A percentile compares a stretch with the other conserved stretches of the same genome.
phyloP scores from a whole-genome alignment of 2,888 invertebrate species.

The Shargacucullia verbasci region DNA sequence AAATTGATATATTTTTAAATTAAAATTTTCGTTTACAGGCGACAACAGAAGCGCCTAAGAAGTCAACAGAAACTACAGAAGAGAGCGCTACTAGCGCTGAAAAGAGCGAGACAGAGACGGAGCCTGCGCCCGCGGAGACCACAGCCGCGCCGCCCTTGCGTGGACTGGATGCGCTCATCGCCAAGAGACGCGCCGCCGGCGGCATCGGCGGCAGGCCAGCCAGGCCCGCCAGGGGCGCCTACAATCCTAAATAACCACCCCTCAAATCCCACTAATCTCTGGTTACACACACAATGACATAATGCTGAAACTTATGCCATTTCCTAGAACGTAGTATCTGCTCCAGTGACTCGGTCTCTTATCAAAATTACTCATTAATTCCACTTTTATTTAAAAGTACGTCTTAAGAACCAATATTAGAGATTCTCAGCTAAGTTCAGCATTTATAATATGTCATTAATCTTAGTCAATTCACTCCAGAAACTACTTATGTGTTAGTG shows the following conservation, averaged over 20 bases:
- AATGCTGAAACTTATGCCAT: slow-evolving; percentile 57
- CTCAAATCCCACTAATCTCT: slow-evolving; percentile 30
- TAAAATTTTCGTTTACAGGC: slow-evolving; percentile 66
- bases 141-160: slow-evolving; percentile 90
- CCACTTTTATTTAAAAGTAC: slow-evolving; percentile 43
- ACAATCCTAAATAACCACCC: slow-evolving; percentile 64
- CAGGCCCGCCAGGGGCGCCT: slow-evolving; percentile 73
- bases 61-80: slow-evolving; percentile 77
- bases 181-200: slow-evolving; percentile 91
- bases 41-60: slow-evolving; percentile 81
- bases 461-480: slow-evolving; percentile 84
- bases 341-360: too few relatives aligned
- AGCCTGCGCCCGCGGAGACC: slow-evolving; percentile 74
- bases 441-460: slow-evolving; percentile 69
- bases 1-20: too few relatives aligned
- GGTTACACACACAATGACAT: slow-evolving; percentile 54
- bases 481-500: slow-evolving; percentile 75
- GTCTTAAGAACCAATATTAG: slow-evolving; percentile 26
- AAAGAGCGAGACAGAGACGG: slow-evolving; percentile 80
- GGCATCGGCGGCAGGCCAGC: slow-evolving; percentile 74
- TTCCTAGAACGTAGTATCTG: too few relatives aligned
- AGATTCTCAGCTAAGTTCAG: slow-evolving; percentile 55
- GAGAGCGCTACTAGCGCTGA: slow-evolving; percentile 79
- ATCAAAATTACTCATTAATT: slow-evolving; percentile 22
- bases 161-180: slow-evolving; percentile 91